These are phyloP conservation scores for Champsocephalus esox DNA, from an alignment of 2,797 vertebrate species.

Conservation along the genomic window DNA sequence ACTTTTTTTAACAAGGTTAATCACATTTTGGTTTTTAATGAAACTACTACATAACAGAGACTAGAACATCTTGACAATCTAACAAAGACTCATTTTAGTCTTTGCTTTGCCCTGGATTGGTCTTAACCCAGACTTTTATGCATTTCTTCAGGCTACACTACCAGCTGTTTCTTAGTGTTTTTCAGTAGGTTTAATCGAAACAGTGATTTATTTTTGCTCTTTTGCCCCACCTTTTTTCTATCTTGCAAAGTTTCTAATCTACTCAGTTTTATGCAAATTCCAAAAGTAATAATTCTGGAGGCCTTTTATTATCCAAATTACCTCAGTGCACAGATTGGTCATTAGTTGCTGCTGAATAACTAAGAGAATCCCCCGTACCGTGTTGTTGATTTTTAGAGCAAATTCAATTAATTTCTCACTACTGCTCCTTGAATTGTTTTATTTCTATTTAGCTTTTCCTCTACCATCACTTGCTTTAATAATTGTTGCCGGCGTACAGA, in stretches of 20 bases:
- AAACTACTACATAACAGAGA: conserved; percentile 40
- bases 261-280: conserved; percentile 50
- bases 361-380: conserved; percentile 18
- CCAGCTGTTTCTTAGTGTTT: conserved; percentile 32
- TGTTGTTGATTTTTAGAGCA: conserved; percentile 52
- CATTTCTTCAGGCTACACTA: conserved; percentile 24
- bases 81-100: conserved; percentile 42
- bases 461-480: conserved; percentile 16
- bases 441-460: conserved; percentile 16
- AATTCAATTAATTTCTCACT: conserved; percentile 35
- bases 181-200: conserved; percentile 32
- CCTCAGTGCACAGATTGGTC: conserved; percentile 19
- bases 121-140: conserved; percentile 20
- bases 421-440: conserved; percentile 34
- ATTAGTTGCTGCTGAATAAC: conserved; percentile 44
- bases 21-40: conserved; percentile 33
- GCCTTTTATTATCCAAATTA: conserved; percentile 53
- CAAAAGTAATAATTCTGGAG: not conserved
- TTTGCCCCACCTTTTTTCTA: conserved; percentile 11
- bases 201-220: conserved; percentile 15
- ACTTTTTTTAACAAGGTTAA: conserved; percentile 22
- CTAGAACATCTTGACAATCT: conserved; percentile 20
- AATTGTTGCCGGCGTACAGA: conserved; percentile 14
- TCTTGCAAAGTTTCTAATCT: conserved; percentile 29
- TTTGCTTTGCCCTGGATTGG: conserved; percentile 17